These are phyloP conservation scores for Stomatorhinus ivindoensis DNA, from an alignment of 2,113 vertebrate species.

Conservation along the genomic window DNA sequence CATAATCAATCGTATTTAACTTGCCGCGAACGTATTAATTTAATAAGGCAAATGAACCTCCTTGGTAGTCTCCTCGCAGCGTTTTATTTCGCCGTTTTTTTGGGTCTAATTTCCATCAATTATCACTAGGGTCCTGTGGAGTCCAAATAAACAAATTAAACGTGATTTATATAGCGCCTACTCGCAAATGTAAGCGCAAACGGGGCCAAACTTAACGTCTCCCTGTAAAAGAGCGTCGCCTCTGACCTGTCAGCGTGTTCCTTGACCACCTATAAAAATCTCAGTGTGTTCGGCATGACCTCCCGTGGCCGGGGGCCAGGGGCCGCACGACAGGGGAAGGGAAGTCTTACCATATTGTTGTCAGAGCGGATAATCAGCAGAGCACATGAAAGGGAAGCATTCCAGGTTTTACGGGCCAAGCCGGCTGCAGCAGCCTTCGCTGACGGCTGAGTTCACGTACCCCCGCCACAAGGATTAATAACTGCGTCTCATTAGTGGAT, in stretches of 20 bases:
- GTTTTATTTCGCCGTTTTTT: not conserved
- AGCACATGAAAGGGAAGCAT: constrained; percentile 66
- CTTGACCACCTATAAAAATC: constrained; percentile 59
- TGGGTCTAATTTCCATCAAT: constrained; percentile 1
- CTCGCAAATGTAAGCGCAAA: constrained; percentile 60
- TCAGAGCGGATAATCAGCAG: constrained; percentile 70
- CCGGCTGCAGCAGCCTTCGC: constrained; percentile 55
- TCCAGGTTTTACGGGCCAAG: constrained; percentile 58
- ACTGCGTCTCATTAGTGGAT: constrained; percentile 61
- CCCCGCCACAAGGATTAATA: constrained; percentile 64
- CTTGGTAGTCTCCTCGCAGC: not conserved
- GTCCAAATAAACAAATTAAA: constrained; percentile 56
- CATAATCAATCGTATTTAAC: not conserved
- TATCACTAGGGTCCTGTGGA: not conserved
- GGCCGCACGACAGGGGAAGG: constrained; percentile 62
- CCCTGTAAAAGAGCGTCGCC: constrained; percentile 55
- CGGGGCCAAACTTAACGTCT: constrained; percentile 49
- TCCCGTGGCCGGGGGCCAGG: constrained; percentile 55
- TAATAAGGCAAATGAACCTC: not conserved
- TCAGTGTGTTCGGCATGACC: constrained; percentile 51
- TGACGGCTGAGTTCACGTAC: constrained; percentile 53
- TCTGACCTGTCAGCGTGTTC: constrained; percentile 60
- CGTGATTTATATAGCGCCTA: constrained; percentile 53
- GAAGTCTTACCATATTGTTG: constrained; percentile 66
- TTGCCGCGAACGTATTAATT: not conserved